Base-by-base conservation (phyloP, 2,888 invertebrate genomes). In the Amphipyra tragopoginis region DNA sequence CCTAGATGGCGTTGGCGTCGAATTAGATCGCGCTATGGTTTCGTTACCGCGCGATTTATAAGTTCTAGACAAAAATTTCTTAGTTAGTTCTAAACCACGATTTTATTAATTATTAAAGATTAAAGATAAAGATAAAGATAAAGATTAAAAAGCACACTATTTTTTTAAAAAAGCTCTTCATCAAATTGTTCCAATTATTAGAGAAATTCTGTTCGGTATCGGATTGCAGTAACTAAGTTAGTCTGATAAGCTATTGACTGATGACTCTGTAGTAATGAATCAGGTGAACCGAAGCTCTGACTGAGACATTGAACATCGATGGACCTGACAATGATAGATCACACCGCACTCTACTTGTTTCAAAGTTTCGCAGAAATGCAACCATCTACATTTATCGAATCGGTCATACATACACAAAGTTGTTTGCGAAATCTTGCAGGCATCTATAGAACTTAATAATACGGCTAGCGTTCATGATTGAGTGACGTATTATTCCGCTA, bases 311-410 rank as follows among this genome's bases (percentile, higher is more conserved):
- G 48, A 29, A 64, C 57, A 51, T 66, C 38, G 34, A 54, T 54
- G 69, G 42, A 34, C 26, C 38, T 57, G 76, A 67, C 61, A 78
- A 66, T 65, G 76, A 75, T 64, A 61, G 67, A 79, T 71, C 34
- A 15, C 38, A 26, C 21, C 13, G 13, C 61, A 55, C 36, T 57
- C 34, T 40, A n/a, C 15, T 52, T 51, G 45, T 49, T 65, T 45
- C 42, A 54, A 75, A 54, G 49, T 49, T 52, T 44, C 39, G 43
- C 34, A 48, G 51, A 56, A 55, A 38, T 49, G 55, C 38, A 14
- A 15, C 38, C 33, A 34, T 50, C 44, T 56, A 47, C 14, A 9
- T 26, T 21, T 10, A 10, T 45, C 13, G 7, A 15, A 52, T 49
- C 34, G 29, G 13, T 36, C 9, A 45, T 36, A 26, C 9, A 45